Conservation (phyloP, 1,140 invertebrate genomes). For the Choristoneura fumiferana region DNA sequence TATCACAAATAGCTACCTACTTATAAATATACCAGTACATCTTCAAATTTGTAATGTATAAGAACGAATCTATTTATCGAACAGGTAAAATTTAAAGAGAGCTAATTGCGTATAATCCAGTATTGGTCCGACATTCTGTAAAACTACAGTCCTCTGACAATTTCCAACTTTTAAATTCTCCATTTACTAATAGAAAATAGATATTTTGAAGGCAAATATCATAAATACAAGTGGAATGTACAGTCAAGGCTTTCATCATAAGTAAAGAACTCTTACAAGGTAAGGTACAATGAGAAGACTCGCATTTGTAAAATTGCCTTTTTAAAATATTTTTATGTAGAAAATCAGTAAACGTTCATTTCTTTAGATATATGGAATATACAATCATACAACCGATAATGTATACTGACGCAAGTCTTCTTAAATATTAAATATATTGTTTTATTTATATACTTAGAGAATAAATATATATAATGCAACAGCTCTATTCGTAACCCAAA, state of each 20-base stretch:
- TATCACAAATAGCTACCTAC: conserved; percentile 35
- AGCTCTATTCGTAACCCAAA: too few relatives aligned
- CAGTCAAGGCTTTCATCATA: conserved; percentile 67
- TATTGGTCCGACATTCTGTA: conserved; percentile 61
- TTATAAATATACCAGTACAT: conserved; percentile 22
- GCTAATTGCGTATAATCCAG: conserved; percentile 49
- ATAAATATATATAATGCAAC: too few relatives aligned
- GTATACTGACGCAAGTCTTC: too few relatives aligned
- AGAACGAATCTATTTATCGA: conserved; percentile 9
- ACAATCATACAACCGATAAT: neutral
- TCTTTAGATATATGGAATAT: neutral
- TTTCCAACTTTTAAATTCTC: conserved; percentile 30
- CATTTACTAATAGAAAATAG: conserved; percentile 46
- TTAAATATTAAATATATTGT: too few relatives aligned
- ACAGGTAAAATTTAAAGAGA: conserved; percentile 41
- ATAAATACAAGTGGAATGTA: conserved; percentile 75
- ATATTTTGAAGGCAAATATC: conserved; percentile 60
- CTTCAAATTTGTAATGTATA: conserved; percentile 9
- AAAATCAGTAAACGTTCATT: neutral
- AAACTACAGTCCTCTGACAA: conserved; percentile 35
- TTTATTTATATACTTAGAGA: too few relatives aligned
- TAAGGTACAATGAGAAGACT: conserved; percentile 17
- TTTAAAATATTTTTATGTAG: conserved; percentile 6
- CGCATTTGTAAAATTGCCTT: neutral
- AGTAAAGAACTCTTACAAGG: conserved; percentile 45